Conservation (phyloP, 2,797 vertebrate species). For the Hippopotamyrus pictus region DNA sequence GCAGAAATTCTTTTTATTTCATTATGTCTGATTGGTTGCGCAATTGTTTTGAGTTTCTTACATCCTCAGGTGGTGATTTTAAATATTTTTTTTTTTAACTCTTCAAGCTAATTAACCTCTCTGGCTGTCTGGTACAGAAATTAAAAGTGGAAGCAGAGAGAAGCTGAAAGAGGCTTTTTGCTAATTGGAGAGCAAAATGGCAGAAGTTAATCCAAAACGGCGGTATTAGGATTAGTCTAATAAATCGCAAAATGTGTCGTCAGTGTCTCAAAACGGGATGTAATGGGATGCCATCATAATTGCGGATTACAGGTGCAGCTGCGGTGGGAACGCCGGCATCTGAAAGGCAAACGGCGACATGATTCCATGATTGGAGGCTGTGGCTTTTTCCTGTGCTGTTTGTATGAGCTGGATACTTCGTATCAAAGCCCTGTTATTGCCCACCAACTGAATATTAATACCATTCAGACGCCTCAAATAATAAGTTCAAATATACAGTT, state of each 20-base stretch:
- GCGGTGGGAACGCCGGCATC: constrained; percentile 25
- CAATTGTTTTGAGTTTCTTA: constrained; percentile 30
- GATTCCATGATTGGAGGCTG: constrained; percentile 20
- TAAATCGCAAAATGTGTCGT: constrained; percentile 35
- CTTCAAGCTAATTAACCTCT: constrained; percentile 45
- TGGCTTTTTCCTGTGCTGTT: constrained; percentile 28
- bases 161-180: constrained; percentile 37
- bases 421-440: constrained; percentile 30
- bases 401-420: background rate
- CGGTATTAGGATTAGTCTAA: constrained; percentile 33
- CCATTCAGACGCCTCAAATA: constrained; percentile 18
- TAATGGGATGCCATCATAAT: background rate
- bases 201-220: constrained; percentile 37
- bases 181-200: constrained; percentile 39
- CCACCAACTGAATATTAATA: constrained; percentile 36
- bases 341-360: constrained; percentile 18
- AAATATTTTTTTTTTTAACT: constrained; percentile 18
- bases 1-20: constrained; percentile 20
- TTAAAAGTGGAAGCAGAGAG: constrained; percentile 36
- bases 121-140: constrained; percentile 34
- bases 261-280: constrained; percentile 32
- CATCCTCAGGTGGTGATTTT: constrained; percentile 11
- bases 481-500: background rate
- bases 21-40: constrained; percentile 25
- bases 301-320: constrained; percentile 12